A percentile compares a stretch with the other conserved stretches of the same genome.
phyloP scores from a whole-genome alignment of 2,888 invertebrate genomes.

The Metalampra italica region DNA sequence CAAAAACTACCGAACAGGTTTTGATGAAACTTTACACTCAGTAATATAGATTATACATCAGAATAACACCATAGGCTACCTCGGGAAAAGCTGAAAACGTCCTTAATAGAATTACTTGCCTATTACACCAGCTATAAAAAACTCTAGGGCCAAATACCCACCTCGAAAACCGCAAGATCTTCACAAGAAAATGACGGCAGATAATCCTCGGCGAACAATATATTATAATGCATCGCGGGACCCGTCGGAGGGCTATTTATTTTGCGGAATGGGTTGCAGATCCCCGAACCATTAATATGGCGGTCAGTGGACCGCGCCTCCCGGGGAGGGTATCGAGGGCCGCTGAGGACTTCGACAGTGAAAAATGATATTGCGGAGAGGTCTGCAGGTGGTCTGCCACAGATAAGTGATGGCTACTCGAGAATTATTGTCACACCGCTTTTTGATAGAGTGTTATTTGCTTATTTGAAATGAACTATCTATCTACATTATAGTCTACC shows the following conservation, averaged over 20 bases:
- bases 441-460: neutral
- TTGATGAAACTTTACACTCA: too few relatives aligned
- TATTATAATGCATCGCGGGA: slow-evolving; percentile 69
- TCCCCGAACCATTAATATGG: slow-evolving; percentile 64
- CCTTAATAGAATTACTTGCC: too few relatives aligned
- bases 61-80: too few relatives aligned
- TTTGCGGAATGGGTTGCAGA: slow-evolving; percentile 54
- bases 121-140: slow-evolving; percentile 5
- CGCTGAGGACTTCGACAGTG: slow-evolving; percentile 58
- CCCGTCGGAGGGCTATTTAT: slow-evolving; percentile 68
- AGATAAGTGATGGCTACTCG: slow-evolving; percentile 19
- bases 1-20: too few relatives aligned
- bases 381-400: slow-evolving; percentile 35
- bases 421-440: slow-evolving; percentile 7
- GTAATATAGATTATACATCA: too few relatives aligned
- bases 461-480: neutral
- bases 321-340: slow-evolving; percentile 48
- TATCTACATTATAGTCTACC: too few relatives aligned
- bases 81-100: too few relatives aligned
- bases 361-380: slow-evolving; percentile 55
- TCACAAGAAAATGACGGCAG: slow-evolving; percentile 45
- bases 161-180: slow-evolving; percentile 22
- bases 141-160: slow-evolving; percentile 14
- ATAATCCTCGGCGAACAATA: slow-evolving; percentile 52
- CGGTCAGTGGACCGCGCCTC: slow-evolving; percentile 56